Evolutionary conservation across 2,888 invertebrate genomes (phyloP), one percentile per base, ranked within the genome.

Genomic region (Drosophila helvetica): DNA sequence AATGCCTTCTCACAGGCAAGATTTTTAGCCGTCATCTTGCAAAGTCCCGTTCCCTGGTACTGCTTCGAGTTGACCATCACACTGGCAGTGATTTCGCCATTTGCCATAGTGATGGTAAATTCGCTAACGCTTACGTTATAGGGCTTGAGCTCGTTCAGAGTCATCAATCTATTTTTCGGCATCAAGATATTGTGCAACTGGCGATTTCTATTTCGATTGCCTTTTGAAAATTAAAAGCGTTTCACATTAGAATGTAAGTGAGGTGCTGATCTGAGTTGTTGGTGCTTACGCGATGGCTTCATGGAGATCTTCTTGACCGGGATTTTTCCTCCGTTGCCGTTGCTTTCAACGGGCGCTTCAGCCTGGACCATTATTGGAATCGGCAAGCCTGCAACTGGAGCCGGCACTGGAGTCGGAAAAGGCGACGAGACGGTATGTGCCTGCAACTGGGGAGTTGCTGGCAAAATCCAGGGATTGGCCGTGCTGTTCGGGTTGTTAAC

Each of bases 121-220:
- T 92, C 92, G 10, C 91, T 89, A 67, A 90, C 94, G 88, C 2
- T 27, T 8, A 8, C 27, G 7, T 8, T 7, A n/a, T n/a, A n/a
- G n/a, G n/a, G n/a, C 1, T 8, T 27, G 27, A 97, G 94, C 93
- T 98, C 98, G 91, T 97, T 96, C 58, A 98, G 93, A 68, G 96
- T 96, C 96, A 96, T 96, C 53, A 96, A 93, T 15, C 96, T 96
- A 90, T 96, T 97, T 92, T 97, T 96, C 47, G 97, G 97, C 75
- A 95, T 94, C 59, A 97, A 93, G 56, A 96, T 94, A 63, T 95
- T 95, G 54, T 96, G 94, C 75, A 97, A 92, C 73, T 94, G 94
- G 79, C 95, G 94, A 92, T 97, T 95, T 93, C 22, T 95, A 90
- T 91, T 66, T 92, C 91, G 91, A 15, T 89, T 88, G n/a, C 91